phyloP scores from a whole-genome alignment of 2,113 vertebrate species.

The Scopus umbretta region DNA sequence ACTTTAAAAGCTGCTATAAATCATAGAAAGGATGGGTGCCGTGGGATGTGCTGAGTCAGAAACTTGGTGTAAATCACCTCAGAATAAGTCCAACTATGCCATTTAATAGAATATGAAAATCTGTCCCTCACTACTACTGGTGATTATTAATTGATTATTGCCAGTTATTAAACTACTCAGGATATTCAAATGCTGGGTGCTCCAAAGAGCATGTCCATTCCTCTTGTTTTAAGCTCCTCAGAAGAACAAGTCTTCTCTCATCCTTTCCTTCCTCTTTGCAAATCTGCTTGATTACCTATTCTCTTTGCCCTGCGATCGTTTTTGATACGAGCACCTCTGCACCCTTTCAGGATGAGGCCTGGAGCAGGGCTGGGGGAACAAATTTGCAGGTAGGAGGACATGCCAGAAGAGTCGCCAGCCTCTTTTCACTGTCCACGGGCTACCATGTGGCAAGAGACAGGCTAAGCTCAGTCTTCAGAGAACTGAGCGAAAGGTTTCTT shows the following conservation, averaged over 20 bases:
- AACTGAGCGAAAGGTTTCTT: not conserved
- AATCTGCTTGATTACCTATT: not conserved
- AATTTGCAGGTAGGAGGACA: not conserved
- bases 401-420: not conserved
- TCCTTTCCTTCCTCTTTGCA: not conserved
- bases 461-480: not conserved
- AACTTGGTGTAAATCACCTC: not conserved
- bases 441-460: not conserved
- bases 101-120: not conserved
- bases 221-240: not conserved
- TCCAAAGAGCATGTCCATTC: not conserved
- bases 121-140: not conserved
- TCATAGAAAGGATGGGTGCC: not conserved
- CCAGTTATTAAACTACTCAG: not conserved
- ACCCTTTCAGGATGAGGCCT: not conserved
- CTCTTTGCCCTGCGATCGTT: not conserved
- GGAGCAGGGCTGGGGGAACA: fast-evolving
- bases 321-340: not conserved
- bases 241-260: not conserved
- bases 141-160: constrained; percentile 11
- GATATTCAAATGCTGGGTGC: not conserved
- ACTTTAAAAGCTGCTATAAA: constrained; percentile 21
- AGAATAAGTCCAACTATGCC: not conserved
- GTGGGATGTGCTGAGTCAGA: constrained; percentile 12
- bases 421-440: not conserved